A percentile compares a stretch with the other conserved stretches of the same genome.
Evolutionary conservation across 2,888 invertebrate genomes (phyloP).

Genomic region (Apocheima hispidaria): DNA sequence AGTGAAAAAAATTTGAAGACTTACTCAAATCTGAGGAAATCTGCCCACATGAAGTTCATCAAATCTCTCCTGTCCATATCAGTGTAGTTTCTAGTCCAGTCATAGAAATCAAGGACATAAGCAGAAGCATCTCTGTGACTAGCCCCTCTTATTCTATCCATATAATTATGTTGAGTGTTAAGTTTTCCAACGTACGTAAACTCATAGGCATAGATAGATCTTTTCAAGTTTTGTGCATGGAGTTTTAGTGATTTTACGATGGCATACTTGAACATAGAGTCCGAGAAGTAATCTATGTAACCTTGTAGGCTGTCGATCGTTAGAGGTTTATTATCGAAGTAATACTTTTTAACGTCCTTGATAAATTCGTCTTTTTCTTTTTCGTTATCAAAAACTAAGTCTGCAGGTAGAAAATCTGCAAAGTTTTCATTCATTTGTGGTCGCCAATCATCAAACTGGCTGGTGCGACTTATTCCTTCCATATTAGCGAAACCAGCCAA

Average conservation of each 20-base stretch:
- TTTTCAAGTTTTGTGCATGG: constrained; percentile 57
- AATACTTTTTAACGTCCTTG: constrained; percentile 60
- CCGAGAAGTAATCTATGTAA: constrained; percentile 76
- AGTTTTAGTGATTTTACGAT: constrained; percentile 73
- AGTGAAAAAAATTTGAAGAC: constrained; percentile 44
- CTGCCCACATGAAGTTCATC: constrained; percentile 76
- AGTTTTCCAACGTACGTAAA: constrained; percentile 74
- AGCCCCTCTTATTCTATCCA: constrained; percentile 72
- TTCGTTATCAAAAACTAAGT: constrained; percentile 61
- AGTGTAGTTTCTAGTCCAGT: constrained; percentile 60
- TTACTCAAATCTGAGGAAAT: constrained; percentile 75
- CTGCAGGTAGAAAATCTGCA: constrained; percentile 72
- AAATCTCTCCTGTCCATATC: constrained; percentile 73
- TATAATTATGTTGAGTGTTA: constrained; percentile 67
- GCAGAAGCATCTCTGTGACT: constrained; percentile 79
- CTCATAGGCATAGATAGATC: constrained; percentile 71
- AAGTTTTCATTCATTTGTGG: constrained; percentile 75
- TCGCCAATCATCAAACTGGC: constrained; percentile 69
- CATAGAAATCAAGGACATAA: constrained; percentile 72
- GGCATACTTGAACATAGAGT: constrained; percentile 75
- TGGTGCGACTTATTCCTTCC: constrained; percentile 76
- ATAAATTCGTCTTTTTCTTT: constrained; percentile 57
- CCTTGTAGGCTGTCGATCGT: constrained; percentile 58
- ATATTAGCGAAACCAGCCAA: constrained; percentile 74
- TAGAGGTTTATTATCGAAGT: constrained; percentile 68